Base-by-base conservation (phyloP, 64 coral and sea anemone species). In the Stichodactyla mertensii region DNA sequence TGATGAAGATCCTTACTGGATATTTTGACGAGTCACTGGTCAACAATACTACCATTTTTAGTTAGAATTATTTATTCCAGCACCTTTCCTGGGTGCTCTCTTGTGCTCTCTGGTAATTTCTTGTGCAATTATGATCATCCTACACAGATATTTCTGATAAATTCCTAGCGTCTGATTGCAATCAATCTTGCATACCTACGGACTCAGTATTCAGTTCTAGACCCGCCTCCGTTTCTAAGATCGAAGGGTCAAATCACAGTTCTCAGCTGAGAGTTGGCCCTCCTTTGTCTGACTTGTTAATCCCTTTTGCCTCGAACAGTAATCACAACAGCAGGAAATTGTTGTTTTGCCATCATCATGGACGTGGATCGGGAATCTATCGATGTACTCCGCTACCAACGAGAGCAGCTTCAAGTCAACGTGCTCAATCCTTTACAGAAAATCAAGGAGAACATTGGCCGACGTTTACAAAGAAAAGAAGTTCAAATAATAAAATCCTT, bases 361-460 rank as follows among this genome's bases (percentile, higher is more conserved):
- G 80, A 45, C 36, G 6, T n/a, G 18, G 71, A 19, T 51, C 8
- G 10, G 10, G n/a, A 77, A 77, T 23, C n/a, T 10, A 23, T 84
- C 6, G 56, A 91, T 51, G 11, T 56, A n/a, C 90, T 92, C 52
- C 87, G 67, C 7, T 86, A 59, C 55, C 89, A 96, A 77, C 86
- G 91, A 58, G 79, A 78, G 10, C 69, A 78, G 71, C 84, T 96
- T 83, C 86, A 89, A 87, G 87, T 61, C 52, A 64, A 87, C 71
- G 86, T 96, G 52, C 52, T 96, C 55, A 61, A 85, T 57, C 94
- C 94, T 36, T 82, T 96, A 57, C 91, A 90, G 82, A 26, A 71
- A 79, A 89, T 96, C 4, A 96, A 96, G 85, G 86, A 82, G 9
- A 85, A 57, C 69, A 84, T 93, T 24, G 91, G 89, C 5, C 77